Conservation (phyloP, 2,888 invertebrate genomes). For the Iphiclides podalirius region DNA sequence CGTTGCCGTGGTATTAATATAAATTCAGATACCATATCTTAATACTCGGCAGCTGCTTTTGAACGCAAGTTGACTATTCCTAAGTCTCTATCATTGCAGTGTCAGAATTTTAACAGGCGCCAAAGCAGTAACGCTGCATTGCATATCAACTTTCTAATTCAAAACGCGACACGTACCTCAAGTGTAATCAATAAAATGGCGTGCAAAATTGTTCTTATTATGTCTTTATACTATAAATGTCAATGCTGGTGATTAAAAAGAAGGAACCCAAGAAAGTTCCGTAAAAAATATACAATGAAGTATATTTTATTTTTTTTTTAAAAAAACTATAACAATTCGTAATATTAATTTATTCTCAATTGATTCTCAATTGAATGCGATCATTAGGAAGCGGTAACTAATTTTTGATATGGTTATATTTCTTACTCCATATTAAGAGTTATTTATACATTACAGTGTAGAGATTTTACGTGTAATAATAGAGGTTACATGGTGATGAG, state of each 20-base stretch:
- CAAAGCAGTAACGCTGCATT: constrained; percentile 17
- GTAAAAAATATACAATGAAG: no score
- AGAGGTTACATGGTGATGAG: no score
- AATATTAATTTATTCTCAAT: no score
- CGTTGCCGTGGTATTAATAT: constrained; percentile 20
- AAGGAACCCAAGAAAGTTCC: no score
- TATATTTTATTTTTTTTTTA: no score
- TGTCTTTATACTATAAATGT: constrained; percentile 40
- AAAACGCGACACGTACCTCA: constrained; percentile 33
- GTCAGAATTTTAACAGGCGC: constrained; percentile 21
- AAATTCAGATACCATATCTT: constrained; percentile 17
- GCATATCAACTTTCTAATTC: constrained; percentile 39
- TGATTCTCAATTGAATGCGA: no score
- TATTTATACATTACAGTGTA: no score
- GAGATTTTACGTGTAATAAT: no score
- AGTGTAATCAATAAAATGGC: constrained; percentile 30
- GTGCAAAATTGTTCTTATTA: constrained; percentile 38
- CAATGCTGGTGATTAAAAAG: constrained; percentile 33
- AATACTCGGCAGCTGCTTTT: constrained; percentile 18
- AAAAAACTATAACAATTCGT: no score
- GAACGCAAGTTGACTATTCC: constrained; percentile 3
- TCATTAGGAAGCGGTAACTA: no score
- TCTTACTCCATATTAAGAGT: no score
- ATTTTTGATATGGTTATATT: no score
- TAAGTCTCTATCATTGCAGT: constrained; percentile 15